Percentiles rank a stretch among this genome's conserved stretches.
These are phyloP conservation scores for Drosophila robusta DNA, from an alignment of 2,888 invertebrate species.

Conservation along the genomic window DNA sequence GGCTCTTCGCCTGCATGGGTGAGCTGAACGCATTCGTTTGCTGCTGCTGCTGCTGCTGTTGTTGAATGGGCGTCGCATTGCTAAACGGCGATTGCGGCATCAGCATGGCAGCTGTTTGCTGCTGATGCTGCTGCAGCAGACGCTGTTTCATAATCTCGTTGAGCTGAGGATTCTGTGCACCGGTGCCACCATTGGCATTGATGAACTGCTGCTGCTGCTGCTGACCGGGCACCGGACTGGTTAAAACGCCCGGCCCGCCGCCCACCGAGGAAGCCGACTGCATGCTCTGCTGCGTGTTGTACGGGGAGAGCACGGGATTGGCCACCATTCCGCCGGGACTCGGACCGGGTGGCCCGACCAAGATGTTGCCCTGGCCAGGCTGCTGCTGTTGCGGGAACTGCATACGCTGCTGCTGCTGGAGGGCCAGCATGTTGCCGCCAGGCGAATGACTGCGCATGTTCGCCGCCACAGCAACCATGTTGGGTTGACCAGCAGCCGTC, in stretches of 20 bases:
- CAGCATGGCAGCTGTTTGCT: slow-evolving; percentile 68
- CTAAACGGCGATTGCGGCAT: slow-evolving; percentile 81
- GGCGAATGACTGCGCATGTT: slow-evolving; percentile 90
- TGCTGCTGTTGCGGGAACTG: slow-evolving; percentile 85
- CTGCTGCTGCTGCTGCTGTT: slow-evolving; percentile 80
- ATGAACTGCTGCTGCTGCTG: slow-evolving; percentile 83
- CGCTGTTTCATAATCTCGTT: slow-evolving; percentile 88
- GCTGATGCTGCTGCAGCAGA: slow-evolving; percentile 84
- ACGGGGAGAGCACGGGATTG: slow-evolving; percentile 91
- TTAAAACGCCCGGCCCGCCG: slow-evolving; percentile 70
- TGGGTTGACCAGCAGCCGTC: slow-evolving; percentile 51
- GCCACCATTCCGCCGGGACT: slow-evolving; percentile 88
- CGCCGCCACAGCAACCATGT: slow-evolving; percentile 75
- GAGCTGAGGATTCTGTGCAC: slow-evolving; percentile 81
- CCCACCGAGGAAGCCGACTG: slow-evolving; percentile 47
- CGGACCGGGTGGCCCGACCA: slow-evolving; percentile 91
- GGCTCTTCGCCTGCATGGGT: slow-evolving; percentile 46
- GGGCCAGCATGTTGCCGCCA: slow-evolving; percentile 86
- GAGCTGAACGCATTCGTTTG: slow-evolving; percentile 70
- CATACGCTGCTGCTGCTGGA: slow-evolving; percentile 86
- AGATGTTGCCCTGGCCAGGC: slow-evolving; percentile 77
- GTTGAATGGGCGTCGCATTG: slow-evolving; percentile 69
- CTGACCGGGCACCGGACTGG: slow-evolving; percentile 82
- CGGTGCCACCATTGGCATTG: slow-evolving; percentile 87
- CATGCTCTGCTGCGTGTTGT: slow-evolving; percentile 86